A percentile compares a stretch with the other conserved stretches of the same genome.
Conservation (phyloP, 2,113 vertebrate genomes). For the Butorides virescens region DNA sequence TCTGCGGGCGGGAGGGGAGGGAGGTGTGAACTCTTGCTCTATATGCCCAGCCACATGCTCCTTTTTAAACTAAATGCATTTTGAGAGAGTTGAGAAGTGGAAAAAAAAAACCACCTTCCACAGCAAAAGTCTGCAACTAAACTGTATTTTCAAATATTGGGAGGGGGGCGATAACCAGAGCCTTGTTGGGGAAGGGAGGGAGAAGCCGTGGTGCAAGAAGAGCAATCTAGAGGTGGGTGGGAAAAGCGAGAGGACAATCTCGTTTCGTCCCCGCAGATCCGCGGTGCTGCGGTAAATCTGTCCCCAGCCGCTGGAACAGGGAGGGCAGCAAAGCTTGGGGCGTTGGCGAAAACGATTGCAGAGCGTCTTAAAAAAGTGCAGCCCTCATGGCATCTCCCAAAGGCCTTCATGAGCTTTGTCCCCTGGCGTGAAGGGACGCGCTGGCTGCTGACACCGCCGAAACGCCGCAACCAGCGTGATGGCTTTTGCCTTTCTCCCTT, state of each 20-base stretch:
- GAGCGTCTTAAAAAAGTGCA: not conserved
- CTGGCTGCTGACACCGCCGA: not conserved
- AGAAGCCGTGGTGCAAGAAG: not conserved
- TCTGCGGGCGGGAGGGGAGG: not conserved
- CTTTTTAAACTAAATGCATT: not conserved
- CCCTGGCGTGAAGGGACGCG: not conserved
- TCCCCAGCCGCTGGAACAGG: not conserved
- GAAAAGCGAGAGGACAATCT: not conserved
- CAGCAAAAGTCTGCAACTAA: not conserved
- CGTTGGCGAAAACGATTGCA: not conserved
- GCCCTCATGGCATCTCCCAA: not conserved
- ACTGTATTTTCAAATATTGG: too few species aligned
- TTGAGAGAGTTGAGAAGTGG: not conserved
- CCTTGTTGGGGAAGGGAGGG: not conserved
- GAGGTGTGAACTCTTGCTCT: not conserved
- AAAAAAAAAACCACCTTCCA: not conserved
- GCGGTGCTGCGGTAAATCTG: not conserved
- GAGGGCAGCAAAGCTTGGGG: not conserved
- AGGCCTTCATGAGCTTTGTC: not conserved
- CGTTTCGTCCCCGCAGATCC: fast-evolving
- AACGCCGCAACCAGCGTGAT: not conserved
- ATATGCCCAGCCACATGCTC: not conserved
- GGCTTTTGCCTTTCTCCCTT: not conserved
- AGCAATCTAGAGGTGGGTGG: not conserved
- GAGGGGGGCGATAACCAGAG: not conserved